Percentiles rank a stretch among this genome's conserved stretches.
These are phyloP conservation scores for Grantiella picta DNA, from an alignment of 2,113 vertebrate genomes.

Conservation along the genomic window DNA sequence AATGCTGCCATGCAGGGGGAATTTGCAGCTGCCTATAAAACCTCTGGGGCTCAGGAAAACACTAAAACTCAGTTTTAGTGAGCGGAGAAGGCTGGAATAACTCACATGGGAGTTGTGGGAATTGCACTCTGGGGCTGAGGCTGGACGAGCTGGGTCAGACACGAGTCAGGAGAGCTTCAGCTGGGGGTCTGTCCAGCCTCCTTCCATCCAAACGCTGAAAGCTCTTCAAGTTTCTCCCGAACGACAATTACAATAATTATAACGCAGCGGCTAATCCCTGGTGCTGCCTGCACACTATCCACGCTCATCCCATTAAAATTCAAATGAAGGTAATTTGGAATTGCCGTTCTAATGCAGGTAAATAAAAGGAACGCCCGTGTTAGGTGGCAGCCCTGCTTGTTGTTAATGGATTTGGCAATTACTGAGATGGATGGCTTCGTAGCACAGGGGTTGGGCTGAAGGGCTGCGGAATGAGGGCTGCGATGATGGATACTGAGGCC, in stretches of 20 bases:
- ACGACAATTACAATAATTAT: background rate
- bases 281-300: background rate
- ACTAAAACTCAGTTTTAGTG: rapidly evolving
- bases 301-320: background rate
- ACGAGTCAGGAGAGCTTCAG: rapidly evolving
- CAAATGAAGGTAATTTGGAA: background rate
- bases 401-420: background rate
- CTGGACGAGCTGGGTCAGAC: background rate
- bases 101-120: background rate
- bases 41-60: background rate
- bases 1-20: background rate
- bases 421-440: background rate
- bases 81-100: background rate
- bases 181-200: background rate
- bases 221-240: background rate
- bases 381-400: background rate
- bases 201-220: rapidly evolving
- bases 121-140: background rate
- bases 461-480: background rate
- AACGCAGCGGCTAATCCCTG: background rate
- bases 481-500: background rate
- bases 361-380: background rate
- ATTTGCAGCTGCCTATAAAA: background rate
- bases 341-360: background rate
- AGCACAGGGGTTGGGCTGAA: background rate